These are phyloP conservation scores for Steinernema hermaphroditum DNA, from an alignment of 2,888 invertebrate genomes.

Conservation along the genomic window DNA sequence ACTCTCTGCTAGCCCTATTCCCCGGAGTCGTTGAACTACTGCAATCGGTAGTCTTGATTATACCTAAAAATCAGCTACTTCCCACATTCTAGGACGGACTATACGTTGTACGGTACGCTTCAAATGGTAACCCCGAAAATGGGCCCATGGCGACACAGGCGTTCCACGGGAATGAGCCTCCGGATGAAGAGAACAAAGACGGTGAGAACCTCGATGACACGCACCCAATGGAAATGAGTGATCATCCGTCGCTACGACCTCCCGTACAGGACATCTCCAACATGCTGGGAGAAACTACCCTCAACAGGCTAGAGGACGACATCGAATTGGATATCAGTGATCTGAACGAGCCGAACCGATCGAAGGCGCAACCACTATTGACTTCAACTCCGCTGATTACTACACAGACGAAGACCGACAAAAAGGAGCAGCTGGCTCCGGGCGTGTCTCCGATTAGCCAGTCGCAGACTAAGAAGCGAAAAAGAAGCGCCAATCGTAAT, in stretches of 20 bases:
- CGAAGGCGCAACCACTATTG: neutral
- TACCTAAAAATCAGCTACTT: too few relatives aligned
- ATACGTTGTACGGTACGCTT: neutral
- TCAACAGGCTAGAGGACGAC: neutral
- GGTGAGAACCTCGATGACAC: conserved; percentile 7
- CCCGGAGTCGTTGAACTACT: neutral
- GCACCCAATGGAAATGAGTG: conserved; percentile 5
- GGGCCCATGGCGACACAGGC: neutral
- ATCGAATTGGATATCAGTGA: neutral
- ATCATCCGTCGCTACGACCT: neutral
- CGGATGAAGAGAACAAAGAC: neutral
- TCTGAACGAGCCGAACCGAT: neutral
- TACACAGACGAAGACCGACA: neutral
- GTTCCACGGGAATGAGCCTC: neutral
- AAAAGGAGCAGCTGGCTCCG: neutral
- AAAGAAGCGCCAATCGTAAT: neutral
- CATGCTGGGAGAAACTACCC: neutral
- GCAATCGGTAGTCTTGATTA: neutral
- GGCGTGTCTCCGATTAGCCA: conserved; percentile 1
- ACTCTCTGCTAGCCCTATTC: neutral
- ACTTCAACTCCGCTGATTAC: neutral
- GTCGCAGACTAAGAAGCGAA: neutral
- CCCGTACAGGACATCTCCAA: neutral
- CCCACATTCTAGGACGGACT: neutral
- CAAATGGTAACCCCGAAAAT: neutral